Base-by-base conservation (phyloP, 23 tunicate genomes). In the Oikopleura vanhoeffeni region DNA sequence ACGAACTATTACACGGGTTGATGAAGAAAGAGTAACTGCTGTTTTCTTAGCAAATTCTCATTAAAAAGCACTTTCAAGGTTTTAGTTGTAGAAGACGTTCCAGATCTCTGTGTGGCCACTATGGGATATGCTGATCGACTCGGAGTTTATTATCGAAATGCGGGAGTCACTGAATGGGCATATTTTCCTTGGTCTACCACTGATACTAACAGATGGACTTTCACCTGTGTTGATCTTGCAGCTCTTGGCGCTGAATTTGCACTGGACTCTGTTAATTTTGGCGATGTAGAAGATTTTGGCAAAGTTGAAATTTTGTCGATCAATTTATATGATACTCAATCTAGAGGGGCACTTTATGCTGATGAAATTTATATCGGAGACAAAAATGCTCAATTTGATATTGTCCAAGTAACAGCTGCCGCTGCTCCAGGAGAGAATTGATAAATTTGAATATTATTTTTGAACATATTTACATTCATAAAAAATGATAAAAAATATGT, bases 331-430 rank as follows among this genome's bases (percentile, higher is more conserved):
- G 79, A 71, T 30, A 24, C 79, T 18, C 79, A 71, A 30, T 24
- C 34, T 13, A 33, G 79, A 24, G 79, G 79, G 2, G 38, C 27
- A 2, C 38, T 71, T 24, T 71, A 13, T 38, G 35, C 32, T 30
- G 79, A 71, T 71, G 79, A 71, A 71, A 30, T 71, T 38, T 71
- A 71, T 38, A 30, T 71, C 38, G 79, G 34, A 13, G 79, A 71
- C 79, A 30, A 18, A 13, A 71, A 18, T 71, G 79, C 79, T 71
- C 34, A 30, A 71, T 71, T 71, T 71, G 79, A 18, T 2, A 38
- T 71, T 30, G 79, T 71, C 32, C 79, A 71, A 71, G 2, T 38
- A 2, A 33, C 27, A 71, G 34, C 34, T 2, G 79, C 79, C 32
- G 38, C 79, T 71, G 35, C 32, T 24, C 79, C 79, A 30, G 60